phyloP scores from a whole-genome alignment of 2,888 invertebrate species.

The Seira sanloemensis region DNA sequence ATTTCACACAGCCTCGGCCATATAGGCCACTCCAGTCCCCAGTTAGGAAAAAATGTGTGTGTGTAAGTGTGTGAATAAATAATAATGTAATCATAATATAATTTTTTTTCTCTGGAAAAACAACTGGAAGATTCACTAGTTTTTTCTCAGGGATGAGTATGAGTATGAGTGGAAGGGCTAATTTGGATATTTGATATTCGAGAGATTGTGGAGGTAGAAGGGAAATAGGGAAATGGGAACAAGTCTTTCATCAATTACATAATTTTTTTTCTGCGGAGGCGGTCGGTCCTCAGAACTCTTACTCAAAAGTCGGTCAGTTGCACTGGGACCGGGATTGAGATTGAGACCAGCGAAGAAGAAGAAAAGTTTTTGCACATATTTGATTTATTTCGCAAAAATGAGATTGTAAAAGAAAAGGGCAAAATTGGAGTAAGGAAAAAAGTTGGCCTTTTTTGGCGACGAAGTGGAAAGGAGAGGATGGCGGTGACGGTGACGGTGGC shows the following conservation, averaged over 20 bases:
- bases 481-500: background rate
- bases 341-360: no score
- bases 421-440: background rate
- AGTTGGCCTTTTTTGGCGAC: background rate
- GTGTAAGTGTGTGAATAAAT: background rate
- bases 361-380: no score
- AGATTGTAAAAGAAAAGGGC: background rate
- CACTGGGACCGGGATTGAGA: no score
- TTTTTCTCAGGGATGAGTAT: background rate
- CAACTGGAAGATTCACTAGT: background rate
- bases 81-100: constrained; percentile 2
- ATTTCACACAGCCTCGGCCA: background rate
- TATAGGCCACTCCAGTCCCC: background rate
- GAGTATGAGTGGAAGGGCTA: background rate
- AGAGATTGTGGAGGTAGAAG: background rate
- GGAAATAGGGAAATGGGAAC: background rate
- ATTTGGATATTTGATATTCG: no score
- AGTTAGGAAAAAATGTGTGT: background rate
- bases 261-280: no score
- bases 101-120: background rate
- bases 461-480: background rate
- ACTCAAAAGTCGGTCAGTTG: no score
- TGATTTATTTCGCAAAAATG: background rate
- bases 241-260: constrained; percentile 5
- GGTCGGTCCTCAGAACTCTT: no score